Conservation (phyloP, 2,113 vertebrate species). For the Gallinago paraguaiae region DNA sequence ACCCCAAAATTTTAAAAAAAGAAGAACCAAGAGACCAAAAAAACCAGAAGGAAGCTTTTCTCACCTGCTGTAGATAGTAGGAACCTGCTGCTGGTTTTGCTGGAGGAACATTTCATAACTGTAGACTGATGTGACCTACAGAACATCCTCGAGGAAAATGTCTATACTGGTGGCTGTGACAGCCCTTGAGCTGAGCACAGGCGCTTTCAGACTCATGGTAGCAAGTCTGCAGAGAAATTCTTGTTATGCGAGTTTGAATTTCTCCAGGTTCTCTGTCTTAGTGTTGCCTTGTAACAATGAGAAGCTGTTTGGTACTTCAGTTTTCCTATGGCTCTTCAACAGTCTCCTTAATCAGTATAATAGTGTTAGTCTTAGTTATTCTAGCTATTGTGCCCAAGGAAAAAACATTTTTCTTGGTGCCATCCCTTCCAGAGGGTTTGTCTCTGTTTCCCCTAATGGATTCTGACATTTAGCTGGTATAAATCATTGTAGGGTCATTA, state of each 20-base stretch:
- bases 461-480: conserved; percentile 6
- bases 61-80: background rate
- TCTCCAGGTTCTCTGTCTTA: background rate
- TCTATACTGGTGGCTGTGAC: background rate
- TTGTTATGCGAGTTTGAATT: background rate
- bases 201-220: background rate
- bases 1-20: background rate
- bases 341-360: background rate
- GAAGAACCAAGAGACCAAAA: background rate
- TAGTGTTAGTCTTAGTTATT: conserved; percentile 6
- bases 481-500: conserved; percentile 8
- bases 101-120: background rate
- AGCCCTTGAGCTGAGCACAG: background rate
- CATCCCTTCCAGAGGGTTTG: background rate
- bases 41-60: background rate
- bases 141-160: background rate
- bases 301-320: background rate
- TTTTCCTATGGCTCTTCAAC: background rate
- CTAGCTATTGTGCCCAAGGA: background rate
- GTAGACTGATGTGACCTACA: background rate
- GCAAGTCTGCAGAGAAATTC: background rate
- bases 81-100: background rate
- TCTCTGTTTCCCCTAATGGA: background rate
- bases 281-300: background rate
- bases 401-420: background rate